Evolutionary conservation across 2,113 vertebrate species (phyloP).

Genomic region (Brienomyrus brachyistius): DNA sequence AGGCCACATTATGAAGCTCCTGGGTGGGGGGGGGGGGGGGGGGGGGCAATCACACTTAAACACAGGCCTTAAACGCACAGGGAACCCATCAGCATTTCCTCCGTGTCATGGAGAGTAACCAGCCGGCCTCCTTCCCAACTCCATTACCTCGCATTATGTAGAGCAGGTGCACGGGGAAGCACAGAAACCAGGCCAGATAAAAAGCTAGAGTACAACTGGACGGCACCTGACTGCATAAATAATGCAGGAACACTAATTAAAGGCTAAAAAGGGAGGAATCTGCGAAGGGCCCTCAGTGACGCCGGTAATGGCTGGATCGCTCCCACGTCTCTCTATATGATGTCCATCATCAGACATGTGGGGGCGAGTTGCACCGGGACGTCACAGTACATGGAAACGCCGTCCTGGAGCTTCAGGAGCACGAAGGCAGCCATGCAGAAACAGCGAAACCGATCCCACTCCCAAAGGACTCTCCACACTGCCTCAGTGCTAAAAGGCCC

Average conservation of each 20-base stretch:
- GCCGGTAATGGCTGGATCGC: neutral
- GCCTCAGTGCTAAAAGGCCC: neutral
- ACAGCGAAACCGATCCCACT: neutral
- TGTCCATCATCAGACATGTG: neutral
- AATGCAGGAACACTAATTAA: neutral
- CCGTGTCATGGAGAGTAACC: neutral
- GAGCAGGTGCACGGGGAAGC: neutral
- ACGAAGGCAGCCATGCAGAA: neutral
- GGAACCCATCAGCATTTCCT: neutral
- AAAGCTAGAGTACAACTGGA: neutral
- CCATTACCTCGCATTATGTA: neutral
- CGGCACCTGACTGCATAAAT: neutral
- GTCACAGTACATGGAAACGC: neutral
- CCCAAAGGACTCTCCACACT: neutral
- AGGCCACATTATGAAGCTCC: neutral
- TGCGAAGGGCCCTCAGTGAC: neutral
- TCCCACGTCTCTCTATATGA: neutral
- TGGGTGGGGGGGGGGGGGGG: neutral
- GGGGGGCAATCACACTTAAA: neutral
- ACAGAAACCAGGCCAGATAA: neutral
- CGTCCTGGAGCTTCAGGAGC: neutral
- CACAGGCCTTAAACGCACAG: neutral
- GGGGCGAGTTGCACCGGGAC: neutral
- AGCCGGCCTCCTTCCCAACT: neutral
- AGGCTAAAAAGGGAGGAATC: neutral